Base-by-base conservation (phyloP, 2,888 invertebrate species). In the Escarpia spicata region DNA sequence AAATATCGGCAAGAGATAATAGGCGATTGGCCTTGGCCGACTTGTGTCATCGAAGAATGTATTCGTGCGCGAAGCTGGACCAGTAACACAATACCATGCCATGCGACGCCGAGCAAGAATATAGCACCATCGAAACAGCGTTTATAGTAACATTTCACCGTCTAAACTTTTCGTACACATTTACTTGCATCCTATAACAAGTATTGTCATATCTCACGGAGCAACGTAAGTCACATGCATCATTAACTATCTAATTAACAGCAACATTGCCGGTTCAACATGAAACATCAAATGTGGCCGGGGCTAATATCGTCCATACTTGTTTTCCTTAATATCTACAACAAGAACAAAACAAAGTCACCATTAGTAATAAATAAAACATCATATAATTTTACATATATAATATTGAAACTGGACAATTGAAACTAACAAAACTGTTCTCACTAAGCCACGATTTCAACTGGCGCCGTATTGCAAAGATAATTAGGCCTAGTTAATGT, bases 261-360 rank as follows among this genome's bases (percentile, higher is more conserved):
- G 6, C 26, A 26, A n/a, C 19, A 19, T 26, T 75, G 26, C 19
- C 9, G 6, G 75, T 75, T 75, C 75, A 15, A 75, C 75, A 75
- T 19, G 75, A 26, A 19, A 75, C 75, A 26, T 75, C 75, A 75
- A 75, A 75, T 26, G 75, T 26, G 4, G 26, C 6, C 75, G 75
- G 26, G 75, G 75, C n/a, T 75, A 75, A 75, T 75, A 19, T 75
- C 26, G 26, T 75, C 75, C 75, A 19, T 75, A 75, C 26, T 26
- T 75, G 75, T 75, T 75, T 75, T 75, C 75, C 75, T 75, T 75
- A 26, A 75, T 75, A 75, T 75, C 75, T 75, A 26, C 75, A 75
- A 75, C 19, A 19, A 75, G 75, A 75, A 75, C 2, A 52, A 75
- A 75, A 26, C 75, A n/a, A 75, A n/a, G 75, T 26, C 26, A 75